Conservation (phyloP, 2,113 vertebrate genomes). For the Zootoca vivipara region DNA sequence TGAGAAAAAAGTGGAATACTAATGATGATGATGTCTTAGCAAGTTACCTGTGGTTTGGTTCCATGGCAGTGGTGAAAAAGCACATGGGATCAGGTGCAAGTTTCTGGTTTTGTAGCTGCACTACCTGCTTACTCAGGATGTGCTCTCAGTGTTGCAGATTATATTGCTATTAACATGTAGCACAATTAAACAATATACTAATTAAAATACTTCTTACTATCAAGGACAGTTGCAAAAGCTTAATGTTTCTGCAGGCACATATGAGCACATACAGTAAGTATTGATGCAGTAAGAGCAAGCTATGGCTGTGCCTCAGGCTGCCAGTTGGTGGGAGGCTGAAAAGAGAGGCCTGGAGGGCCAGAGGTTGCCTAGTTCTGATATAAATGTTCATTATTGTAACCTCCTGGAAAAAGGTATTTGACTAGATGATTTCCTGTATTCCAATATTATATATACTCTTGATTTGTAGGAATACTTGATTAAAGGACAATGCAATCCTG, state of each 20-base stretch:
- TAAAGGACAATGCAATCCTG: background rate
- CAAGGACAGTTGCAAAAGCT: no score
- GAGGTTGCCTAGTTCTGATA: background rate
- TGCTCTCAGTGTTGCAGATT: background rate
- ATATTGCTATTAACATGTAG: background rate
- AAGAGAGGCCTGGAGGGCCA: no score
- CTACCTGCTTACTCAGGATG: background rate
- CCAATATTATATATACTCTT: background rate
- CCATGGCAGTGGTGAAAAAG: background rate
- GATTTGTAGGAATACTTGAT: background rate
- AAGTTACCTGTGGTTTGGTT: background rate
- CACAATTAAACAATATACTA: background rate
- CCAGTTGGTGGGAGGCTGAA: no score
- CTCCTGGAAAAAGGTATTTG: background rate
- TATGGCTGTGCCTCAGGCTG: no score
- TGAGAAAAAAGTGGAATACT: background rate
- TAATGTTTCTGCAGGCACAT: no score
- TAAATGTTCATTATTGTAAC: background rate
- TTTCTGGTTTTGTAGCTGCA: background rate
- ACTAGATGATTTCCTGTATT: background rate
- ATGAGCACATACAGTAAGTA: no score
- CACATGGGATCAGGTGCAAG: background rate
- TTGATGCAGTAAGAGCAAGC: no score
- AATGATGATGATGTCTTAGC: background rate
- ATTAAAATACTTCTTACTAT: no score